These are phyloP conservation scores for Stegastes partitus DNA, from an alignment of 2,113 vertebrate species.

Conservation along the genomic window DNA sequence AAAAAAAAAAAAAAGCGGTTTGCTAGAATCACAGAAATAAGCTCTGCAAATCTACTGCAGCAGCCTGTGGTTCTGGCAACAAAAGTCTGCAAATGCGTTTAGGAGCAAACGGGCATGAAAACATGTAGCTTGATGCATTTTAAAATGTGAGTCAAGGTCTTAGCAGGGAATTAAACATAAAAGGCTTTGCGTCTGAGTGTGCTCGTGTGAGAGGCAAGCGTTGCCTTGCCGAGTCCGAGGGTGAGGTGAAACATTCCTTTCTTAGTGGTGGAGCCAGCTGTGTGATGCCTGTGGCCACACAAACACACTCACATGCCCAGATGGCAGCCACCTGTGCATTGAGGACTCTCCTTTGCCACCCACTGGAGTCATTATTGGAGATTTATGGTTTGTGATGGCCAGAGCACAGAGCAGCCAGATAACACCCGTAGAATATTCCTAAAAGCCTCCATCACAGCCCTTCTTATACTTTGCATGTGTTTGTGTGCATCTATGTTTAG, in stretches of 20 bases:
- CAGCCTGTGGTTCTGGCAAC: conserved; percentile 4
- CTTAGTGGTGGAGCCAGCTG: conserved; percentile 58
- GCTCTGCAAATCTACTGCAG: not conserved
- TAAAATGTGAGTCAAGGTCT: conserved; percentile 34
- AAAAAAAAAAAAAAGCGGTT: too few species aligned
- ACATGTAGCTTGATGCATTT: conserved; percentile 6
- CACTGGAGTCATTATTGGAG: conserved; percentile 60
- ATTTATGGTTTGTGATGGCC: conserved; percentile 39
- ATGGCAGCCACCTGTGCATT: conserved; percentile 70
- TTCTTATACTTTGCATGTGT: not conserved
- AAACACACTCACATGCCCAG: conserved; percentile 40
- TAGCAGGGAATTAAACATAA: conserved; percentile 21
- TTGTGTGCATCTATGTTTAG: not conserved
- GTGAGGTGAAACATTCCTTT: conserved; percentile 46
- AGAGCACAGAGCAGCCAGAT: conserved; percentile 6
- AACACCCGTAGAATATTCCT: not conserved
- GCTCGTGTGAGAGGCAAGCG: not conserved
- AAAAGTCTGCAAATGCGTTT: conserved; percentile 22
- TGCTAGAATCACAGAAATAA: conserved; percentile 5
- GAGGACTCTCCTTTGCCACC: conserved; percentile 57
- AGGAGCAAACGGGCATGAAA: conserved; percentile 20
- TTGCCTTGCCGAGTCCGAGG: not conserved
- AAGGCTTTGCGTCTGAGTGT: conserved; percentile 16
- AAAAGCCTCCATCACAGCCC: conserved; percentile 3
- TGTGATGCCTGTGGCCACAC: conserved; percentile 37